Evolutionary conservation across 2,888 invertebrate genomes (phyloP).

Genomic region (Leucoma salicis): DNA sequence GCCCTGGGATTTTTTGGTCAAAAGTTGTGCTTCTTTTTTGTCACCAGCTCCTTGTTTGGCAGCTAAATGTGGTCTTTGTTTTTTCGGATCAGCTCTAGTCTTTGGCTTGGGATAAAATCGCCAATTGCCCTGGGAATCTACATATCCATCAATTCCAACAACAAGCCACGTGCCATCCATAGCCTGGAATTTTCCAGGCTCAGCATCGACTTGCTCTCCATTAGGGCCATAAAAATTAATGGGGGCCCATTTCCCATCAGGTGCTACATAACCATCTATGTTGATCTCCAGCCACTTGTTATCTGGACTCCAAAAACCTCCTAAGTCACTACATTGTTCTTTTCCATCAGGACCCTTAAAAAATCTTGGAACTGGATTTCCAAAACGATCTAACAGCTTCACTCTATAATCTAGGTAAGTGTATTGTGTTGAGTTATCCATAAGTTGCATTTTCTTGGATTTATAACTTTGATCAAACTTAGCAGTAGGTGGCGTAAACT

Average conservation of each 20-base stretch:
- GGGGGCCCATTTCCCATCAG: conserved; percentile 69
- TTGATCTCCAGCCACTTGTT: conserved; percentile 71
- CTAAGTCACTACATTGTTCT: conserved; percentile 69
- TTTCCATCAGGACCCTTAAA: conserved; percentile 72
- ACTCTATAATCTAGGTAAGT: conserved; percentile 67
- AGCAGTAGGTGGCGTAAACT: conserved; percentile 74
- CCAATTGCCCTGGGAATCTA: conserved; percentile 61
- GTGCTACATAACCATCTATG: conserved; percentile 62
- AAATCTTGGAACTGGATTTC: conserved; percentile 66
- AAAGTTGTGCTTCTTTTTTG: conserved; percentile 26
- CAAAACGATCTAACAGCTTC: conserved; percentile 59
- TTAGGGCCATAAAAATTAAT: conserved; percentile 58
- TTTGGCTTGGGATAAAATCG: conserved; percentile 48
- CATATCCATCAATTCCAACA: conserved; percentile 67
- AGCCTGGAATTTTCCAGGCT: conserved; percentile 62
- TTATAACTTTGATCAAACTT: conserved; percentile 56
- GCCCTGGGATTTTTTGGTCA: conserved; percentile 42
- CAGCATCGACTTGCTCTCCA: conserved; percentile 59
- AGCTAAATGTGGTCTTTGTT: background rate
- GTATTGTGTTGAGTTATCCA: conserved; percentile 58
- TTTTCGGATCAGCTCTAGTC: conserved; percentile 11
- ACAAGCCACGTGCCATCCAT: conserved; percentile 54
- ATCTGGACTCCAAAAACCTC: conserved; percentile 68
- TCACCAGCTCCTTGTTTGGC: conserved; percentile 18
- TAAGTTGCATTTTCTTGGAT: conserved; percentile 48